phyloP scores from a whole-genome alignment of 2,888 invertebrate genomes.

The Cataglyphis albicans region DNA sequence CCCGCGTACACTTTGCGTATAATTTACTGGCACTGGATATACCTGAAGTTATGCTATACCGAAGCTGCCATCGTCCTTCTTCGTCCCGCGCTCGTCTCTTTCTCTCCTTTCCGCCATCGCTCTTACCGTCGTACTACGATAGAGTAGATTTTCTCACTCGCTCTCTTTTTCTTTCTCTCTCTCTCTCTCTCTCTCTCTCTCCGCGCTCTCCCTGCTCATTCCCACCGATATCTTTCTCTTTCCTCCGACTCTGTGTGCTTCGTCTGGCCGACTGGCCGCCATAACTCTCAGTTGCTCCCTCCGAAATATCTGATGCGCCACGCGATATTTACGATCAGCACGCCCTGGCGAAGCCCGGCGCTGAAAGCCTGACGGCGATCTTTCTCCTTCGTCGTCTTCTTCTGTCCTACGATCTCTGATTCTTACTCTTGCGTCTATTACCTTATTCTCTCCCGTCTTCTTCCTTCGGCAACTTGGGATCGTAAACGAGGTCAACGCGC shows the following conservation, averaged over 20 bases:
- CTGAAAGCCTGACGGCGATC: slow-evolving; percentile 74
- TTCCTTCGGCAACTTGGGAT: slow-evolving; percentile 12
- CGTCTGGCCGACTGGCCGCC: slow-evolving; percentile 76
- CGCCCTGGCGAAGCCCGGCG: slow-evolving; percentile 71
- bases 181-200: slow-evolving; percentile 35
- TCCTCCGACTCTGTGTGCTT: slow-evolving; percentile 70
- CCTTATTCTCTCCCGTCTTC: slow-evolving; percentile 35
- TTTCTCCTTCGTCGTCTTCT: slow-evolving; percentile 56
- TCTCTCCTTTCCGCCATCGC: slow-evolving; percentile 54
- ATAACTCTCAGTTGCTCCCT: slow-evolving; percentile 79
- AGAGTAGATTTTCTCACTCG: slow-evolving; percentile 42
- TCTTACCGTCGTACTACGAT: slow-evolving; percentile 54
- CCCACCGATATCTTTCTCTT: slow-evolving; percentile 53
- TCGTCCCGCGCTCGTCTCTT: slow-evolving; percentile 66
- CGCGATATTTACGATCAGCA: slow-evolving; percentile 80
- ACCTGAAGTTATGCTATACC: slow-evolving; percentile 85
- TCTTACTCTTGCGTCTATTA: slow-evolving; percentile 40
- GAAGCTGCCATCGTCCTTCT: slow-evolving; percentile 76
- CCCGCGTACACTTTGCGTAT: slow-evolving; percentile 86
- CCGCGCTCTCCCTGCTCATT: slow-evolving; percentile 11
- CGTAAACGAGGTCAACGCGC: slow-evolving; percentile 42
- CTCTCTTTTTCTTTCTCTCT: slow-evolving; percentile 29
- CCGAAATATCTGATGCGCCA: slow-evolving; percentile 80
- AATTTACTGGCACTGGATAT: slow-evolving; percentile 86
- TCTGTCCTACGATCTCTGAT: slow-evolving; percentile 50